These are phyloP conservation scores for Anguilla japonica DNA, from an alignment of 2,113 vertebrate species.

Conservation along the genomic window DNA sequence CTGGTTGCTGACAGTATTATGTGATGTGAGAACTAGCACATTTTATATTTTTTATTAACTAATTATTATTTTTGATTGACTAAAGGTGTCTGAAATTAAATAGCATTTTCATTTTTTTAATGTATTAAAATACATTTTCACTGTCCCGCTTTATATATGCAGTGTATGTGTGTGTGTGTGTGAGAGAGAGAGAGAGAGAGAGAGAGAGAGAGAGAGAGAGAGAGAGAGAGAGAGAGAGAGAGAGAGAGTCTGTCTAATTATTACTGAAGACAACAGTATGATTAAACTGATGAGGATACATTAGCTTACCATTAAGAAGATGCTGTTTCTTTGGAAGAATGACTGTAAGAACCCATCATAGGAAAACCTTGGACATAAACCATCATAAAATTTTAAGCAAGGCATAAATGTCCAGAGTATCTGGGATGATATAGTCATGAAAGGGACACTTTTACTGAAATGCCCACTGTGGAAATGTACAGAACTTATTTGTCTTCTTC, in stretches of 20 bases:
- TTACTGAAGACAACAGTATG: not conserved
- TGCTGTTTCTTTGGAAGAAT: not conserved
- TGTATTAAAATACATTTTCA: not conserved
- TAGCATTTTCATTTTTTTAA: not conserved
- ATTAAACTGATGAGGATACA: not conserved
- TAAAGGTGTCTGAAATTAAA: not conserved
- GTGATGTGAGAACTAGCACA: not conserved
- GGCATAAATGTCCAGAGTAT: slow-evolving; percentile 51
- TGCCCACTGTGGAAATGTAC: slow-evolving; percentile 65
- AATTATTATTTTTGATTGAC: not conserved
- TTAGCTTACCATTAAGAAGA: not conserved
- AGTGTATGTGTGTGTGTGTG: no score
- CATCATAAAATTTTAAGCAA: slow-evolving; percentile 46
- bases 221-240: not conserved
- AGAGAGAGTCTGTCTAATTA: not conserved
- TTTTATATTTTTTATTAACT: not conserved
- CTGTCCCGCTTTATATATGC: not conserved
- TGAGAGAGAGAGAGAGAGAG: not conserved
- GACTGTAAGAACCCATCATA: not conserved
- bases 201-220: not conserved
- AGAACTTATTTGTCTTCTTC: slow-evolving; percentile 78
- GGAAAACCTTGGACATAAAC: not conserved
- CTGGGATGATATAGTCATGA: not conserved
- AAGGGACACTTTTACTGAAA: slow-evolving; percentile 26
- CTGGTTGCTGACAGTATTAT: not conserved